Base-by-base conservation (phyloP, 1,140 invertebrate genomes). In the Ephestia elutella region DNA sequence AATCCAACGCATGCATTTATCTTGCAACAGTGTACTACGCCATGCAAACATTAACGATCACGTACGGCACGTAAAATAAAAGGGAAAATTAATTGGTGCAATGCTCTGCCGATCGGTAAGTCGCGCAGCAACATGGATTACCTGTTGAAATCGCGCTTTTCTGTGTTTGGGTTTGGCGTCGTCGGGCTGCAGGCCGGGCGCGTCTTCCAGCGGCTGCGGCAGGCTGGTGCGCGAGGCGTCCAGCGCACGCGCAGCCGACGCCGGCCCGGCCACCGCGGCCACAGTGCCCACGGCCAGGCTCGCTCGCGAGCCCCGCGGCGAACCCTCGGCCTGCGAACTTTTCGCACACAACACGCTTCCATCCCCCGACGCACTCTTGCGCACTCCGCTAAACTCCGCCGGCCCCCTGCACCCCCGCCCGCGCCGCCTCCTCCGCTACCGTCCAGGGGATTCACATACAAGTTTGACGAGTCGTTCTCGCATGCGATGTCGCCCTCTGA, bases 381-480 rank as follows among this genome's bases (percentile, higher is more conserved):
- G 94, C 60, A 95, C 93, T 69, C 80, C 79, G 59, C 72, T 82
- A 81, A 80, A 87, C 66, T 82, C 81, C 63, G 73, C 65, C 59
- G 71, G 64, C 58, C 76, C 73, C 69, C 73, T 77, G 84, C 87
- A 61, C 78, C 84, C 71, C 82, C 89, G 66, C 91, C 91, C 65
- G 94, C 69, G 61, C 78, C 73, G 70, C 78, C 76, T 60, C 89
- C 88, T 65, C 86, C 89, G 78, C 88, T 90, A 79, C 92, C 92
- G 70, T 95, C 95, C 83, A 98, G 82, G 9, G 96, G 96, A 89
- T 98, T 98, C 73, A 98, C 93, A 89, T 98, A 98, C 65, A 98
- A 91, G 90, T 97, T 97, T 80, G 94, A 95, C 57, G 89, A 89
- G 81, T 90, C 91, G 75, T 89, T 89, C 78, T 95, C 94, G 65